Evolutionary conservation across 2,888 invertebrate genomes (phyloP).

Genomic region (Lasiommata megera): DNA sequence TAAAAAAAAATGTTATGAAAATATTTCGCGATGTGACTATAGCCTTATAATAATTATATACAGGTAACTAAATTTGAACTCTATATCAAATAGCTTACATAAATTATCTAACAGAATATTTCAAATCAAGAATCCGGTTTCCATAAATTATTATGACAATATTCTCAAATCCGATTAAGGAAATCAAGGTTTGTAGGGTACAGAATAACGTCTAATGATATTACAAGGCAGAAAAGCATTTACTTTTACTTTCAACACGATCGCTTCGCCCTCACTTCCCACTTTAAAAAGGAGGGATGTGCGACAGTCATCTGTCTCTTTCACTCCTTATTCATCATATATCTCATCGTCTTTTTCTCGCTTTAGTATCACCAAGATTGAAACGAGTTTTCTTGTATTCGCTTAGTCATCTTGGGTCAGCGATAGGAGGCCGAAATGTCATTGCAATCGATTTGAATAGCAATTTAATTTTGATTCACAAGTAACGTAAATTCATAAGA

Average conservation of each 20-base stretch:
- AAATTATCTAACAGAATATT: conserved; percentile 10
- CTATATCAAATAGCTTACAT: conserved; percentile 7
- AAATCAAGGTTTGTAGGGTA: conserved; percentile 47
- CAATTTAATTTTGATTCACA: conserved; percentile 34
- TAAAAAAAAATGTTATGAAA: too few species aligned
- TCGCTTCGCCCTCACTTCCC: conserved; percentile 51
- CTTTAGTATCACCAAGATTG: conserved; percentile 40
- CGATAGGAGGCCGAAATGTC: conserved; percentile 66
- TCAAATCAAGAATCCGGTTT: conserved; percentile 17
- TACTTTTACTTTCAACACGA: conserved; percentile 65
- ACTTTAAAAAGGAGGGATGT: conserved; percentile 53
- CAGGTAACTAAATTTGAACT: neutral
- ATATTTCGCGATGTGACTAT: neutral
- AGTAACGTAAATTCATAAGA: conserved; percentile 18
- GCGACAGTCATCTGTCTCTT: conserved; percentile 41
- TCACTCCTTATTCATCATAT: conserved; percentile 33
- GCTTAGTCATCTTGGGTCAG: conserved; percentile 70
- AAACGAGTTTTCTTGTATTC: conserved; percentile 60
- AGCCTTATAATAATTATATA: too few species aligned
- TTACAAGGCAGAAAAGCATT: conserved; percentile 53
- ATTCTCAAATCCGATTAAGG: conserved; percentile 34
- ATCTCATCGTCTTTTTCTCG: conserved; percentile 43
- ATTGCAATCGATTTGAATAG: conserved; percentile 53
- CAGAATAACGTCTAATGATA: conserved; percentile 23
- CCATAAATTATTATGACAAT: conserved; percentile 23